Evolutionary conservation across 2,888 invertebrate genomes (phyloP).

Genomic region (Prenolepis imparis): DNA sequence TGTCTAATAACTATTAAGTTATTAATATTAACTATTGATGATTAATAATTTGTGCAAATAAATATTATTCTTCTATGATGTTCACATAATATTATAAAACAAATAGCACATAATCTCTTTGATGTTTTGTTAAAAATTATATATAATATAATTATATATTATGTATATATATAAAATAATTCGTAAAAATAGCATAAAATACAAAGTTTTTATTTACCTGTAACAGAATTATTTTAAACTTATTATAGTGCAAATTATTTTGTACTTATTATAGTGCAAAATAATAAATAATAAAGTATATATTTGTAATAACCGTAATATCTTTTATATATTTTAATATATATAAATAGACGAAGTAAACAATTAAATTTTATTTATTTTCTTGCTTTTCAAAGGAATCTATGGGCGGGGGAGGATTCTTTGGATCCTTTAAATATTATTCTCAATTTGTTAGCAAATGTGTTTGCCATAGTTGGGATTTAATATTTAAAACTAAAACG

Average conservation of each 20-base stretch:
- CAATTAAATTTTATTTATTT: slow-evolving; percentile 14
- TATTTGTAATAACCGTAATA: no score
- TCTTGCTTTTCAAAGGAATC: neutral
- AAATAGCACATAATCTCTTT: neutral
- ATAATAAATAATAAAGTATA: no score
- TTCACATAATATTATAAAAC: neutral
- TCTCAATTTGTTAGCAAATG: no score
- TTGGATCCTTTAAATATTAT: no score
- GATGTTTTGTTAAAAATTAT: neutral
- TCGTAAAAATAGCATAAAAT: neutral
- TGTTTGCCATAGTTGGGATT: no score
- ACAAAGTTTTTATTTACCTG: neutral
- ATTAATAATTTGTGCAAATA: no score
- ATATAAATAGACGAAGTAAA: neutral
- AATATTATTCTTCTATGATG: no score
- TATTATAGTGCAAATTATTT: no score
- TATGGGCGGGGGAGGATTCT: no score
- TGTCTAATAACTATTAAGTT: no score
- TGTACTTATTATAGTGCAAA: neutral
- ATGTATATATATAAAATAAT: neutral
- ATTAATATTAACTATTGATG: no score
- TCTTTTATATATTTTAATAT: neutral
- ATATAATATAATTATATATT: neutral
- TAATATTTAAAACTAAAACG: no score
- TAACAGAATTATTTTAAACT: neutral